phyloP scores from a whole-genome alignment of 2,113 vertebrate genomes.

The Regulus satrapa region DNA sequence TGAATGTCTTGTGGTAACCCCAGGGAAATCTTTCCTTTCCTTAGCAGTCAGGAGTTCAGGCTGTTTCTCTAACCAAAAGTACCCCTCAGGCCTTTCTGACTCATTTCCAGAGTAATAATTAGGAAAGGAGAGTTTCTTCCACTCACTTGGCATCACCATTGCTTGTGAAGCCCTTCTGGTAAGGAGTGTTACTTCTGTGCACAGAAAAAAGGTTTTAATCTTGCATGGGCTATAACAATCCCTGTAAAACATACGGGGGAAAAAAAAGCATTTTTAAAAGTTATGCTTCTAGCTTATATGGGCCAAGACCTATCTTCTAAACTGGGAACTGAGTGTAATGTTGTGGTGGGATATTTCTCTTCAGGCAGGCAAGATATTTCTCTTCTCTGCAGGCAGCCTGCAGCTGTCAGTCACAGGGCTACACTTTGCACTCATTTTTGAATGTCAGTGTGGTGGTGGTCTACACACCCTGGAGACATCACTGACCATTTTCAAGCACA shows the following conservation, averaged over 20 bases:
- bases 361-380: background rate
- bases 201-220: background rate
- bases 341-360: background rate
- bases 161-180: background rate
- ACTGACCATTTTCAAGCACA: background rate
- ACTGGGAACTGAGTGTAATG: background rate
- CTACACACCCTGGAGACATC: background rate
- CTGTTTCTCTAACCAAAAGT: background rate
- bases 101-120: slow-evolving; percentile 11
- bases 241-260: background rate
- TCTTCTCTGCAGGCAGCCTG: background rate
- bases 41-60: background rate
- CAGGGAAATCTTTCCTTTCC: background rate
- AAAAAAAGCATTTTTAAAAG: background rate
- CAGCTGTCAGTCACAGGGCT: background rate
- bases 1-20: background rate
- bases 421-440: background rate
- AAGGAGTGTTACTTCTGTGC: background rate
- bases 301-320: background rate
- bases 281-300: background rate
- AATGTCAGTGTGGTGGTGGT: background rate
- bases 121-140: background rate
- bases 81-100: background rate
- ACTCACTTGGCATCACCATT: background rate
- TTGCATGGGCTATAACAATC: background rate